A percentile compares a stretch with the other conserved stretches of the same genome.
Conservation (phyloP, 2,888 invertebrate species). For the Anthoptus insignis region DNA sequence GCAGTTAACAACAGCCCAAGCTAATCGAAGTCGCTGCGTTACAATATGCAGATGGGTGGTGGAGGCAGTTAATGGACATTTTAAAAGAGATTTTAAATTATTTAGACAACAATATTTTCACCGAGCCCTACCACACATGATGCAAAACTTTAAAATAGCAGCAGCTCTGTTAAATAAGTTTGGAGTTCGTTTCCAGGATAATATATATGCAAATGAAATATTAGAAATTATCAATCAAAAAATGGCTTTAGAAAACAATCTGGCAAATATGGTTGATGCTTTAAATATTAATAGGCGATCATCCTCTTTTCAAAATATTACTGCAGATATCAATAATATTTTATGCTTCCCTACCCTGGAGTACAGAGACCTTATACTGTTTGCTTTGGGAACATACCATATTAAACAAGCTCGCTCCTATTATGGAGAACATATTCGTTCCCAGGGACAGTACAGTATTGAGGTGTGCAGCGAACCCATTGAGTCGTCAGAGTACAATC, state of each 20-base stretch:
- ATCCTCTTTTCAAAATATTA: no score
- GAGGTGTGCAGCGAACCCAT: constrained; percentile 24
- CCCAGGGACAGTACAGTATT: constrained; percentile 22
- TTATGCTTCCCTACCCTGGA: constrained; percentile 26
- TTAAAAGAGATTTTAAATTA: constrained; percentile 27
- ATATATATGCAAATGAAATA: no score
- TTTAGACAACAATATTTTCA: constrained; percentile 16
- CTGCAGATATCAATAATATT: no score
- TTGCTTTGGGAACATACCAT: constrained; percentile 43
- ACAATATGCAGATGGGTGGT: constrained; percentile 44
- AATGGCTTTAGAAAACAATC: no score
- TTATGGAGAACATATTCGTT: constrained; percentile 32
- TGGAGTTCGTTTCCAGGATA: constrained; percentile 35
- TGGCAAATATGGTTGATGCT: no score
- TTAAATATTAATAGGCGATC: no score
- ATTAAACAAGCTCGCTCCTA: constrained; percentile 41
- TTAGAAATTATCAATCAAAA: no score
- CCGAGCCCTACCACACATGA: constrained; percentile 41
- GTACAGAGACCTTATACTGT: constrained; percentile 34
- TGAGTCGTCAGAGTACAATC: constrained; percentile 20
- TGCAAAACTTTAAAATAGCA: constrained; percentile 41
- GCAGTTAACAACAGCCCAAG: constrained; percentile 37
- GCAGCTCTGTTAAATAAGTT: constrained; percentile 42
- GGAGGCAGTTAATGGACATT: constrained; percentile 28
- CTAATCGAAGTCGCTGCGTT: constrained; percentile 38